Percentiles rank a stretch among this genome's conserved stretches.
These are phyloP conservation scores for Ophioderma brevispina DNA, from an alignment of 35 echinoderm and acorn worm species.

Conservation along the genomic window DNA sequence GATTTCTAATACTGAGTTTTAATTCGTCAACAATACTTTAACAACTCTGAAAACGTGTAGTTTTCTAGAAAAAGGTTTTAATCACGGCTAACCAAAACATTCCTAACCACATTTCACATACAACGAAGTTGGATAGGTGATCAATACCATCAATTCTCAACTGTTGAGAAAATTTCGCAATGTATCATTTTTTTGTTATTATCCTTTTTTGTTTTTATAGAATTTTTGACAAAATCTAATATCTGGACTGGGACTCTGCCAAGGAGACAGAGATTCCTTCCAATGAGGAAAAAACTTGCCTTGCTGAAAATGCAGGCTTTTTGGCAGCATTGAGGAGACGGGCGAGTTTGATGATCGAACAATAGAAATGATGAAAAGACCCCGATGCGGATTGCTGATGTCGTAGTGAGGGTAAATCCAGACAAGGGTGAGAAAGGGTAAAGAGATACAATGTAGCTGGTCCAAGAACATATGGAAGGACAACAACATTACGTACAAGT, in stretches of 20 bases:
- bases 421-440: not conserved
- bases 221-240: constrained; percentile 1
- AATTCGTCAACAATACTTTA: too few relatives aligned
- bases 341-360: constrained; percentile 27
- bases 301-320: constrained; percentile 24
- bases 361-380: constrained; percentile 6
- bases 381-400: constrained; percentile 46
- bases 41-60: too few relatives aligned
- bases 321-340: constrained; percentile 26
- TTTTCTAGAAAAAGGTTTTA: too few relatives aligned
- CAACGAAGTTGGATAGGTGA: too few relatives aligned
- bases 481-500: constrained; percentile 49
- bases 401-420: not conserved
- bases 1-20: too few relatives aligned
- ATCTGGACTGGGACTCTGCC: not conserved
- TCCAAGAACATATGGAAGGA: constrained; percentile 29
- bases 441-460: constrained; percentile 53
- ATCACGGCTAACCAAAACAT: too few relatives aligned
- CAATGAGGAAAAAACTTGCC: not conserved
- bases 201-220: not conserved
- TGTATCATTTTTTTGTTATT: not conserved
- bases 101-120: too few relatives aligned
- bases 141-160: too few relatives aligned
- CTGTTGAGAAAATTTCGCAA: too few relatives aligned
- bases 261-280: not conserved